These are phyloP conservation scores for Delphinapterus leucas DNA, from an alignment of 2,113 vertebrate species.

Conservation along the genomic window DNA sequence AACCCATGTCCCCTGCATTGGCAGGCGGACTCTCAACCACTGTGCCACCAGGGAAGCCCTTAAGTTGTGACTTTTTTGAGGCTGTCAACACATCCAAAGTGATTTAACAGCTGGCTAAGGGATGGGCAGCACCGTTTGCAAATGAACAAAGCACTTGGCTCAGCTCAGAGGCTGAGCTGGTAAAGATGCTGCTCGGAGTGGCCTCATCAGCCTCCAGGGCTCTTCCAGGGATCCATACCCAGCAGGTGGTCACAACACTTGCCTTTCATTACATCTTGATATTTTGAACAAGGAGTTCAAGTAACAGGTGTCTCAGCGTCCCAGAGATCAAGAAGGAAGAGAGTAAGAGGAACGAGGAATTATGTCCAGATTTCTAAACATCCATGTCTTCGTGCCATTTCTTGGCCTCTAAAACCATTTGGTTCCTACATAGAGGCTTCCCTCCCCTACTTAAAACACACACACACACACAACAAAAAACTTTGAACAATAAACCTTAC, in stretches of 20 bases:
- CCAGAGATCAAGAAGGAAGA: background rate
- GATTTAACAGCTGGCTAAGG: conserved; percentile 72
- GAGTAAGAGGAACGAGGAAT: background rate
- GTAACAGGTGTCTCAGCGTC: background rate
- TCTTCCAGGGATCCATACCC: fast-evolving
- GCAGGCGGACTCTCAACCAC: too few relatives aligned
- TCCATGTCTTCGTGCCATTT: background rate
- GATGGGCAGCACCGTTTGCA: conserved; percentile 17
- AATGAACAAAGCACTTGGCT: conserved; percentile 46
- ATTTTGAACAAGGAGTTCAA: background rate
- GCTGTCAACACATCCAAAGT: conserved; percentile 60
- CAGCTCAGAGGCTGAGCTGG: background rate
- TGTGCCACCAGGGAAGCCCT: background rate
- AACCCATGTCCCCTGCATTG: too few relatives aligned
- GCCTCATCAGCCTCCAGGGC: background rate
- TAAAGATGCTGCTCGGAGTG: background rate
- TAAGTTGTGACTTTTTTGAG: conserved; percentile 51
- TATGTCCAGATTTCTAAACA: conserved; percentile 27
- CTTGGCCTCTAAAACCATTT: background rate
- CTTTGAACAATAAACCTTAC: conserved; percentile 51
- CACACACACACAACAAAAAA: background rate
- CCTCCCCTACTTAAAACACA: background rate
- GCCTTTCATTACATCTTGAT: background rate
- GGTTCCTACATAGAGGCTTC: background rate
- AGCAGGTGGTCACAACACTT: background rate